Evolutionary conservation across 1,140 invertebrate genomes (phyloP), one percentile per base, ranked within the genome.

Genomic region (Fopius arisanus): DNA sequence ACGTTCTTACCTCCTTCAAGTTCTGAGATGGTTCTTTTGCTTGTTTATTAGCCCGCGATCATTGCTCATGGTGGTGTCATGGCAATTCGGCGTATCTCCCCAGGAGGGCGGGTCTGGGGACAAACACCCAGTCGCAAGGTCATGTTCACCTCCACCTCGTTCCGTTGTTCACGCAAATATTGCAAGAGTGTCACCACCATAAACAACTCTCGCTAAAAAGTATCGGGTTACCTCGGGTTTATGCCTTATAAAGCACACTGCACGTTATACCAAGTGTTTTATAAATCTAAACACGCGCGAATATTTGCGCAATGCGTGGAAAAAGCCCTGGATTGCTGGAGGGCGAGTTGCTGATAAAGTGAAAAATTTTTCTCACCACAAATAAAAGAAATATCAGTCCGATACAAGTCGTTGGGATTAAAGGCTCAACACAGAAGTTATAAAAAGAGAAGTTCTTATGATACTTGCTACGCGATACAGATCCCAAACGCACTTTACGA

Each of bases 121-220:
- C 74, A 70, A 71, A 26, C 54, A 59, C 75, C 69, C 76, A 70
- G 10, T 21, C 6, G 67, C 79, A 80, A 80, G 79, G 78, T 79
- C 81, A 82, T 67, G 16, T 48, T 21, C 37, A 68, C 2, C 33
- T 43, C 19, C 19, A n/a, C n/a, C 40, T 28, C 33, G 14, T 68
- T 21, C 29, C 16, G 54, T 59, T 59, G 54, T 59, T 59, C 19
- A 23, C 54, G 54, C 54, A 59, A 59, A 59, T 59, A 59, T 59
- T 40, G 63, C 79, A 76, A 80, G 78, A 82, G 79, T 84, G 84
- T 86, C 85, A 85, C 84, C 82, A 80, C 54, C 83, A 87, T 87
- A 87, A 87, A 87, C 81, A 80, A 86, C 84, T 80, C 82, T 67
- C 68, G 70, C 73, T 74, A 78, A 79, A 85, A 85, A 84, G 84